Evolutionary conservation across 2,888 invertebrate species (phyloP).

Genomic region (Heliothis peltigera): DNA sequence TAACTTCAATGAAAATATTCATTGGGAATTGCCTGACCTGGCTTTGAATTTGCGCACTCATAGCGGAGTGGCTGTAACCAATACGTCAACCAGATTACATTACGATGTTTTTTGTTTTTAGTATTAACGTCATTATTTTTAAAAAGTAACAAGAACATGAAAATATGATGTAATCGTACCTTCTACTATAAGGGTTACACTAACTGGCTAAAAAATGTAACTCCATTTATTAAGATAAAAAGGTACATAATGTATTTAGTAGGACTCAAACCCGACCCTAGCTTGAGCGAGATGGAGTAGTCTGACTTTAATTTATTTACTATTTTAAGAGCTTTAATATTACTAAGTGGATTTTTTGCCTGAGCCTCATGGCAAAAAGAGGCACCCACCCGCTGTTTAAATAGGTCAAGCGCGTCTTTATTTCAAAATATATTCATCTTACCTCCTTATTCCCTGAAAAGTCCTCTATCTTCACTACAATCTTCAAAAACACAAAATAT

Average conservation of each 20-base stretch:
- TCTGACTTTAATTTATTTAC: constrained; percentile 1
- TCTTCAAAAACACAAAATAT: too few relatives aligned
- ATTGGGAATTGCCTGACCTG: too few relatives aligned
- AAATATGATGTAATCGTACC: too few relatives aligned
- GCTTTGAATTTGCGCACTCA: too few relatives aligned
- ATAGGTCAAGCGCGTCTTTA: constrained; percentile 1
- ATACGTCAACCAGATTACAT: too few relatives aligned
- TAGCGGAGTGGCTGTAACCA: too few relatives aligned
- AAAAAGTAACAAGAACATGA: too few relatives aligned
- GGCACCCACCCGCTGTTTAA: neutral
- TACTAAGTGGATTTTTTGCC: constrained; percentile 1
- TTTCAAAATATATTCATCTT: neutral
- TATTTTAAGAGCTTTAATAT: constrained; percentile 2
- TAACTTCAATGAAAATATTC: too few relatives aligned
- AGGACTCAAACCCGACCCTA: neutral
- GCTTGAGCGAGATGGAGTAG: neutral
- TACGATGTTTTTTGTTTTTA: too few relatives aligned
- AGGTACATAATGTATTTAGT: neutral
- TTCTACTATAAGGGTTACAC: neutral
- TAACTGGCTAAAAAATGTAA: neutral
- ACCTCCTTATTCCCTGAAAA: neutral
- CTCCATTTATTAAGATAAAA: constrained; percentile 1
- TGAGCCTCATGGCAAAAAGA: neutral
- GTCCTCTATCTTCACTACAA: neutral
- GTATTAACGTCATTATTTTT: too few relatives aligned